Base-by-base conservation (phyloP, 2,888 invertebrate species). In the Allacma fusca region DNA sequence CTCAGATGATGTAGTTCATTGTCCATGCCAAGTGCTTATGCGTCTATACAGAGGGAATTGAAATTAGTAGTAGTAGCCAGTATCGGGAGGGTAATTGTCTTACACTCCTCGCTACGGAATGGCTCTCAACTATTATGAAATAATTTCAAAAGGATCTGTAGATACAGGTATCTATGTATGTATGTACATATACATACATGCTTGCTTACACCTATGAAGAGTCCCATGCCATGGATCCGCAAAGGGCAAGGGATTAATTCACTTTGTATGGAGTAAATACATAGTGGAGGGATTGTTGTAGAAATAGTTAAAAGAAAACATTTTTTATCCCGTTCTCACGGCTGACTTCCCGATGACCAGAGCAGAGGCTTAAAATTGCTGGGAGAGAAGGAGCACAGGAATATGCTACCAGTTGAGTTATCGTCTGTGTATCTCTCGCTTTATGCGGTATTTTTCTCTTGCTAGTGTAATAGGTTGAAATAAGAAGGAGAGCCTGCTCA, bases 291-390 rank as follows among this genome's bases (percentile, higher is more conserved):
- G n/a, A n/a, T n/a, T n/a, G n/a, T n/a, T 34, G 9, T 34, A 9
- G 26, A 26, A 24, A 24, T n/a, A 44, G 43, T 13, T 28, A 44
- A 71, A 59, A 71, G 71, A 71, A 71, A 29, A 34, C n/a, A 29
- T 71, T 71, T 71, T 71, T 71, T 71, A 71, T 23, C n/a, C 28
- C 16, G 71, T 71, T 71, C 71, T 71, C 71, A 71, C 71, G 71
- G 59, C 50, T 71, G 59, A 59, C 71, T 57, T 59, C 29, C 21
- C 5, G 59, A 71, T 71, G 21, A 34, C 9, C 5, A 34, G 34
- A 34, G 34, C 34, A 34, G 34, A 34, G n/a, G 34, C 34, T 34
- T 34, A 34, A n/a, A n/a, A n/a, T n/a, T n/a, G n/a, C n/a, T n/a
- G n/a, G n/a, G n/a, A n/a, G n/a, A n/a, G n/a, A n/a, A n/a, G n/a